Base-by-base conservation (phyloP, 2,888 invertebrate genomes). In the Agapostemon virescens region DNA sequence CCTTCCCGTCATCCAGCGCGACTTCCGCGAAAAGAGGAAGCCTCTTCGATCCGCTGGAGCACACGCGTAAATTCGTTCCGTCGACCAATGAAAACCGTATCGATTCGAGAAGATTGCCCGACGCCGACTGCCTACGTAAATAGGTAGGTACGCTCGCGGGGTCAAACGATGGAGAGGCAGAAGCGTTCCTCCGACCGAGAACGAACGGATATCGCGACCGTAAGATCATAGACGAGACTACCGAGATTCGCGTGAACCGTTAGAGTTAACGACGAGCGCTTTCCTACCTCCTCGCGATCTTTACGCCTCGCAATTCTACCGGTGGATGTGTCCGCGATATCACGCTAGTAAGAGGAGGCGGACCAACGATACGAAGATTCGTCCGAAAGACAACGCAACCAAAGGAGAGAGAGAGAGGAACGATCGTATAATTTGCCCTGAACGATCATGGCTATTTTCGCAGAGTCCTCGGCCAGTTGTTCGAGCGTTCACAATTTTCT, bases 181-280 rank as follows among this genome's bases (percentile, higher is more conserved):
- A 68, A 58, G 61, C 23, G 73, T 63, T 74, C 26, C 30, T 42
- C 26, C 36, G 15, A 13, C 36, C 3, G 64, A 9, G 74, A 66
- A 74, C 58, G 61, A 81, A 72, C 38, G 40, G 64, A 58, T 71
- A 81, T 71, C 69, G 72, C 66, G 69, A 33, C 69, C 74, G 74
- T 71, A 66, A 81, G 82, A 82, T 82, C 77, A 61, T 72, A 77
- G 58, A 82, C 58, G 74, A 40, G 74, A 52, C 69, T 77, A 77
- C 52, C 70, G 61, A 73, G 82, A 84, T 81, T 23, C 67, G 55
- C 52, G 42, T 38, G 78, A 77, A 84, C 84, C 84, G 84, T 84
- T 84, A 84, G 81, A 81, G 77, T 81, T 84, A 84, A 84, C 77
- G 82, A 79, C 36, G 81, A 74, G 67, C 74, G 77, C 81, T 71